These are phyloP conservation scores for Muscicapa comitata DNA, from an alignment of 2,797 vertebrate species.

Conservation along the genomic window DNA sequence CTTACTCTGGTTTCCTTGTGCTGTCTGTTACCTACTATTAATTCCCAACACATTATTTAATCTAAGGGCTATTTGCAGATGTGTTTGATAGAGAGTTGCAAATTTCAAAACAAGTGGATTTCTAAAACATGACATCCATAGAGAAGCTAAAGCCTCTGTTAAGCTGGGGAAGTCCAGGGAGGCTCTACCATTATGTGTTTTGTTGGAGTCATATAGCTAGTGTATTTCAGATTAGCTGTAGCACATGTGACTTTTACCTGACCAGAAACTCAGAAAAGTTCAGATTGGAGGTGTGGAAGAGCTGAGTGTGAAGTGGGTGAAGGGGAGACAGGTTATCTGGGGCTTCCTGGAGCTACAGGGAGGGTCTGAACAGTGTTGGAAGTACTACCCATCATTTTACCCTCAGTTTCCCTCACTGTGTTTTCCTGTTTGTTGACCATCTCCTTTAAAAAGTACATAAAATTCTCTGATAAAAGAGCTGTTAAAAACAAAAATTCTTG, in stretches of 20 bases:
- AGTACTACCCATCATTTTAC: not conserved
- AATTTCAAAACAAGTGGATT: not conserved
- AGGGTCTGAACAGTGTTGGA: not conserved
- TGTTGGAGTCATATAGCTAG: not conserved
- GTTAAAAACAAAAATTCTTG: not conserved
- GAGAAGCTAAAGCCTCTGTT: not conserved
- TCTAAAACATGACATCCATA: not conserved
- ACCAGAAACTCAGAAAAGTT: not conserved
- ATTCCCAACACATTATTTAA: not conserved
- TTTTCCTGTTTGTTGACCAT: not conserved
- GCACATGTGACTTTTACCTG: not conserved
- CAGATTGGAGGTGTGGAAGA: not conserved
- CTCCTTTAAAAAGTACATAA: not conserved
- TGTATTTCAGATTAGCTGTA: not conserved
- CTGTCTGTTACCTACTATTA: not conserved
- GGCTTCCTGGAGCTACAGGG: not conserved
- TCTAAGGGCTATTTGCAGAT: not conserved
- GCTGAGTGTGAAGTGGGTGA: not conserved
- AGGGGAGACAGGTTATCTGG: not conserved
- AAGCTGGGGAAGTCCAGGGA: not conserved
- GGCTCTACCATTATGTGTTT: not conserved
- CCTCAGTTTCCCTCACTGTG: not conserved
- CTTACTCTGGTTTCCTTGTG: not conserved
- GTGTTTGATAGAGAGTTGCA: not conserved
- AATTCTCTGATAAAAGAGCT: not conserved